Base-by-base conservation (phyloP, 2,797 vertebrate species). In the Pelodytes ibericus region DNA sequence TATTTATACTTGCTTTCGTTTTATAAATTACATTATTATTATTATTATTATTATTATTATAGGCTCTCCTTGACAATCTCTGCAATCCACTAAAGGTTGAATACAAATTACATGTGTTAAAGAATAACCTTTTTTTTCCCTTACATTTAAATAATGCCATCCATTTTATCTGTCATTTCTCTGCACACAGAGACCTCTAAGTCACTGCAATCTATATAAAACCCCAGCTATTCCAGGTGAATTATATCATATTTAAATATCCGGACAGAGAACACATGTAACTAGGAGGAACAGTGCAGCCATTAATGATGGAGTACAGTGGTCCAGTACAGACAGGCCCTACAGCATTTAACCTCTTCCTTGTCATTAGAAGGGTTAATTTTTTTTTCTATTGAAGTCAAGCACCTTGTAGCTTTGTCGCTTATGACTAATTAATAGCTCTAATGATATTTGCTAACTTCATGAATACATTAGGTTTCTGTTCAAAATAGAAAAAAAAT, bases 361-460 rank as follows among this genome's bases (percentile, higher is more conserved):
- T 27, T 62, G 60, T 3, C 31, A 36, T 11, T 62, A 20, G 6
- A 62, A 36, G 60, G 30, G 60, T 62, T 62, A 33, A 36, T 2
- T 20, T 8, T 15, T 20, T 11, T 58, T n/a, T n/a, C n/a, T 62
- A 36, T 62, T 61, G 31, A 53, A 24, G 20, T 31, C 60, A 36
- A 36, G n/a, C 60, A 62, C 60, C 60, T 62, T 61, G 58, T 20
- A 88, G 83, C 82, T 83, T 85, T 83, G 80, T 82, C 83, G 85
- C 76, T 89, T 86, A 84, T 82, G 88, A 83, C 89, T 89, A 90
- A 90, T 90, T 89, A 90, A 90, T 89, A 89, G 87, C 82, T 88
- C 89, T 95, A 95, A 95, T 95, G 94, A 94, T 94, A 92, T 95
- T 93, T 92, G 85, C 88, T 88, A 91, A 94, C 89, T 91, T 92